Evolutionary conservation across 2,888 invertebrate species (phyloP).

Genomic region (Heliconius cydno): DNA sequence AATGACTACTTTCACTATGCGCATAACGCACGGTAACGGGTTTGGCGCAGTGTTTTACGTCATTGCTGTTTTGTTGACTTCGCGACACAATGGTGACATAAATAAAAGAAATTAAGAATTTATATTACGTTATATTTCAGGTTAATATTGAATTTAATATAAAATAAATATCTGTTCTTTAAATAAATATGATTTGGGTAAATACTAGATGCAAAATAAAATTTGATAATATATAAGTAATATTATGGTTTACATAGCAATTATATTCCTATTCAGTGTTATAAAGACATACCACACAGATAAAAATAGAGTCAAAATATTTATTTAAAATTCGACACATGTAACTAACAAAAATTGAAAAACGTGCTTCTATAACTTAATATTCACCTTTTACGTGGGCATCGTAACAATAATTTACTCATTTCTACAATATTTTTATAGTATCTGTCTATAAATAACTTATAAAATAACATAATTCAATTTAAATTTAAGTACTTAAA

Average conservation of each 20-base stretch:
- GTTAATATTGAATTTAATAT: neutral
- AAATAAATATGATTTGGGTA: neutral
- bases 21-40: conserved; percentile 56
- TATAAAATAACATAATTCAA: neutral
- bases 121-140: neutral
- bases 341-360: too few species aligned
- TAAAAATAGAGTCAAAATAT: too few species aligned
- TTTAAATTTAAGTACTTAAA: neutral
- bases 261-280: too few species aligned
- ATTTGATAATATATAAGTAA: too few species aligned
- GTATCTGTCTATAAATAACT: too few species aligned
- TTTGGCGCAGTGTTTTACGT: conserved; percentile 47
- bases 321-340: too few species aligned
- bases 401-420: neutral
- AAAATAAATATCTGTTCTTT: neutral
- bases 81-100: neutral
- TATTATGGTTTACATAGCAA: too few species aligned
- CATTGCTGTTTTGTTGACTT: conserved; percentile 36
- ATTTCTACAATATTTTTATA: neutral
- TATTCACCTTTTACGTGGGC: neutral
- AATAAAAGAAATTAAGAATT: neutral
- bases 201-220: neutral
- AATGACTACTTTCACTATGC: conserved; percentile 63
- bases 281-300: too few species aligned
- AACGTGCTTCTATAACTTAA: neutral